phyloP scores from a whole-genome alignment of 2,113 vertebrate species.

The Tauraco erythrolophus region DNA sequence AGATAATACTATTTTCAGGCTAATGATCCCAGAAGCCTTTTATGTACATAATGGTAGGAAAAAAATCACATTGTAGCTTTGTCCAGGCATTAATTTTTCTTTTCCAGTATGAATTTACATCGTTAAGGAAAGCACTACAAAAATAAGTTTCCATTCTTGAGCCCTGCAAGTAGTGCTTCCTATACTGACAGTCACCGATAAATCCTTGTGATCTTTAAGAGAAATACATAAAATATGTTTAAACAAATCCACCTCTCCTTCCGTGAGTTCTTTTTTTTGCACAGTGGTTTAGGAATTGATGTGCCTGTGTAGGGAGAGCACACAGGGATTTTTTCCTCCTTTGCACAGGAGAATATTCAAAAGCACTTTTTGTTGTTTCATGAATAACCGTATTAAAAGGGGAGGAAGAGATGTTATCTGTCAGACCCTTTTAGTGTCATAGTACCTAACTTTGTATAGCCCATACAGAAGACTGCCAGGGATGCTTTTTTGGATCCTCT shows the following conservation, averaged over 20 bases:
- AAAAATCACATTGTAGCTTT: not conserved
- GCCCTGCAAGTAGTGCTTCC: not conserved
- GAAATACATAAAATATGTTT: not conserved
- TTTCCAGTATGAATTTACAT: not conserved
- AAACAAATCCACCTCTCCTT: not conserved
- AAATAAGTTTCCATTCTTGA: not conserved
- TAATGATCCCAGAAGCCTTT: not conserved
- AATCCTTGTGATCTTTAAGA: not conserved
- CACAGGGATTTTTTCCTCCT: not conserved
- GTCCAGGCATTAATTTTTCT: not conserved
- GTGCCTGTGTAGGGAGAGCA: not conserved
- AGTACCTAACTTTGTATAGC: constrained; percentile 67
- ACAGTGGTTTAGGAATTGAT: not conserved
- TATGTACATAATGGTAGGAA: not conserved
- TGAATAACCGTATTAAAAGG: constrained; percentile 67
- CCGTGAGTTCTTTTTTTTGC: not conserved
- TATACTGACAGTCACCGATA: not conserved
- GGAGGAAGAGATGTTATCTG: constrained; percentile 72
- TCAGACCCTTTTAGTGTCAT: constrained; percentile 73
- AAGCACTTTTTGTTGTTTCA: constrained; percentile 60
- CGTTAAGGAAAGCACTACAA: not conserved
- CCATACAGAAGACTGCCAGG: constrained; percentile 56
- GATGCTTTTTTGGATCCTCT: constrained; percentile 69
- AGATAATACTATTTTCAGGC: not conserved
- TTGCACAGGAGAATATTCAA: constrained; percentile 54